Evolutionary conservation across 2,797 vertebrate species (phyloP).

Genomic region (Taeniopygia guttata): DNA sequence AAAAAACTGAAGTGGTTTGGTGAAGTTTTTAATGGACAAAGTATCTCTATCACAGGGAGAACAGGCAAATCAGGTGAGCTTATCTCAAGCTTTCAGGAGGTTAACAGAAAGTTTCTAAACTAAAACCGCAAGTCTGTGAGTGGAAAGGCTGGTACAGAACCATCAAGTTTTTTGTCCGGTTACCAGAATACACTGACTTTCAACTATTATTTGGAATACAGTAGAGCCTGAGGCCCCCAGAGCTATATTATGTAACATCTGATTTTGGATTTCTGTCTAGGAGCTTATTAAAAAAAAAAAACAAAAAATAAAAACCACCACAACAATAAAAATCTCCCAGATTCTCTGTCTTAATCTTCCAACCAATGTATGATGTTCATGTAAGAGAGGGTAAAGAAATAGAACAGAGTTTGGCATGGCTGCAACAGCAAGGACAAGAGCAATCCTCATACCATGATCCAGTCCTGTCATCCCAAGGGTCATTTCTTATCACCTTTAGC

Average conservation of each 20-base stretch:
- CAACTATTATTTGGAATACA: not conserved
- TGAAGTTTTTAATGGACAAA: not conserved
- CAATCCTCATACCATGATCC: not conserved
- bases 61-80: fast-evolving
- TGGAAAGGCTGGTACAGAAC: not conserved
- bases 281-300: not conserved
- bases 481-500: not conserved
- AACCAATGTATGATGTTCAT: not conserved
- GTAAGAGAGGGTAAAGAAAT: not conserved
- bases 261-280: not conserved
- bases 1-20: not conserved
- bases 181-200: not conserved
- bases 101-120: not conserved
- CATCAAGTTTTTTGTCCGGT: not conserved
- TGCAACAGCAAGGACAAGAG: not conserved
- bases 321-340: not conserved
- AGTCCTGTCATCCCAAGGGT: not conserved
- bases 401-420: fast-evolving
- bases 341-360: not conserved
- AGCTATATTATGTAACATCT: not conserved
- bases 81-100: not conserved
- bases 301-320: not conserved
- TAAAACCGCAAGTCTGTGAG: not conserved
- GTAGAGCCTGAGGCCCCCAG: not conserved
- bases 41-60: not conserved